Conservation (phyloP, 2,113 vertebrate species). For the Colinus virginianus region DNA sequence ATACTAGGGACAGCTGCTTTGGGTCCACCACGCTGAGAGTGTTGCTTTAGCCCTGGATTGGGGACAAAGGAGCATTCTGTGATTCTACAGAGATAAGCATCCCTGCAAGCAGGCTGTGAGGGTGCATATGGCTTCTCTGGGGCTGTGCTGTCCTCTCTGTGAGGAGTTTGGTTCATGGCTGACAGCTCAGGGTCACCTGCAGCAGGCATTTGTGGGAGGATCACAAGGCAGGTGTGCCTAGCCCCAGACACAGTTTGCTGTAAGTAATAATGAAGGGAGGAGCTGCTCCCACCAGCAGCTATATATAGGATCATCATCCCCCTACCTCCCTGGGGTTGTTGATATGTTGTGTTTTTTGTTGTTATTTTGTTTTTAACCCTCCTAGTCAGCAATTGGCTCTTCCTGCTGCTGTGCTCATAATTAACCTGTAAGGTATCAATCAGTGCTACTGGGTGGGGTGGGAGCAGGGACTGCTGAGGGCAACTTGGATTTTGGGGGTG, state of each 20-base stretch:
- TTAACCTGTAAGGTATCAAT: not conserved
- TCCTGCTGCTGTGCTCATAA: not conserved
- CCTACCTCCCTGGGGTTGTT: not conserved
- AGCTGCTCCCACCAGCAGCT: not conserved
- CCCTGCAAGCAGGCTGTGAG: too few relatives aligned
- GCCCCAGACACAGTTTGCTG: rapidly evolving
- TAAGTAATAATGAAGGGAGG: not conserved
- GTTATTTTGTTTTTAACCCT: too few relatives aligned
- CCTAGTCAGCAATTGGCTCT: too few relatives aligned
- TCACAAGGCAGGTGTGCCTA: rapidly evolving
- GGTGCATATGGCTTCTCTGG: not conserved
- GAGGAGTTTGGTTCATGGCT: rapidly evolving
- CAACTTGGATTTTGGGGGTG: not conserved
- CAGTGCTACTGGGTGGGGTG: rapidly evolving
- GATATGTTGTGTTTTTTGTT: not conserved
- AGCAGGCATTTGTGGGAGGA: not conserved
- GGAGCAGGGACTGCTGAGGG: rapidly evolving
- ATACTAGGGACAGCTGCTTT: not conserved
- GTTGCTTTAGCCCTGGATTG: not conserved
- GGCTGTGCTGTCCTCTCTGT: rapidly evolving
- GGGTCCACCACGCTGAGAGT: not conserved
- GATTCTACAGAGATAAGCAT: too few relatives aligned
- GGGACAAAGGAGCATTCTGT: not conserved
- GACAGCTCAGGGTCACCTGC: not conserved
- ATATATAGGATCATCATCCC: not conserved